phyloP scores from a whole-genome alignment of 30 jellyfish, hydroid and myxozoan genomes.

The Catostylus mosaicus region DNA sequence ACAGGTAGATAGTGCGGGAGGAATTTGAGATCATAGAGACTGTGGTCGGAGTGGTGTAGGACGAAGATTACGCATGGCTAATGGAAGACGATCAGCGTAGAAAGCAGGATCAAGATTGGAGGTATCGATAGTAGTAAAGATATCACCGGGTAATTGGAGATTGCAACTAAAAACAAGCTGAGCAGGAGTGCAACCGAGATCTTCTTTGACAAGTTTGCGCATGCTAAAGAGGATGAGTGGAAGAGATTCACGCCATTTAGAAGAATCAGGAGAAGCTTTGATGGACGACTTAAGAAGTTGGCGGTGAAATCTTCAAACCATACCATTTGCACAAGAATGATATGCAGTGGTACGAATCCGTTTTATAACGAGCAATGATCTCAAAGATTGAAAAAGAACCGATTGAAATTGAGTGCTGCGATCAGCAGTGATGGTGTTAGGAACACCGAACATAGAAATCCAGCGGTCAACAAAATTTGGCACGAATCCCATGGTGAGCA shows the following conservation, averaged over 20 bases:
- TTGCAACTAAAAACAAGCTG: conserved; percentile 1
- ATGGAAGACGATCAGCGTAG: neutral
- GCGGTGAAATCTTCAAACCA: conserved; percentile 36
- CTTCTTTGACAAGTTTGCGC: conserved; percentile 10
- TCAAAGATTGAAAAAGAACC: neutral
- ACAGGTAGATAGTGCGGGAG: neutral
- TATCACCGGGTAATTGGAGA: neutral
- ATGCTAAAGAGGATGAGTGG: conserved; percentile 18
- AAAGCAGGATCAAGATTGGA: neutral
- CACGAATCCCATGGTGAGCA: conserved; percentile 45
- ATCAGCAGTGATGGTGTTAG: conserved; percentile 29
- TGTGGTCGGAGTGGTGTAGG: neutral
- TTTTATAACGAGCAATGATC: no score
- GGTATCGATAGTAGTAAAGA: neutral
- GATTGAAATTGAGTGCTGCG: conserved; percentile 24
- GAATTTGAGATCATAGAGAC: neutral
- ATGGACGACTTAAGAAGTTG: conserved; percentile 11
- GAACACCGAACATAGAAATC: neutral
- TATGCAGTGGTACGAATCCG: conserved; percentile 28
- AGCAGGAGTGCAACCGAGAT: conserved; percentile 29
- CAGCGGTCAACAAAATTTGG: conserved; percentile 5
- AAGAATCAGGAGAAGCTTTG: conserved; percentile 10
- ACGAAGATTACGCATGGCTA: neutral
- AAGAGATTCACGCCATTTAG: conserved; percentile 10
- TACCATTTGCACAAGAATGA: conserved; percentile 28